These are phyloP conservation scores for Phenganax subtilis DNA, from an alignment of 92 coral and sea anemone species.

Conservation along the genomic window DNA sequence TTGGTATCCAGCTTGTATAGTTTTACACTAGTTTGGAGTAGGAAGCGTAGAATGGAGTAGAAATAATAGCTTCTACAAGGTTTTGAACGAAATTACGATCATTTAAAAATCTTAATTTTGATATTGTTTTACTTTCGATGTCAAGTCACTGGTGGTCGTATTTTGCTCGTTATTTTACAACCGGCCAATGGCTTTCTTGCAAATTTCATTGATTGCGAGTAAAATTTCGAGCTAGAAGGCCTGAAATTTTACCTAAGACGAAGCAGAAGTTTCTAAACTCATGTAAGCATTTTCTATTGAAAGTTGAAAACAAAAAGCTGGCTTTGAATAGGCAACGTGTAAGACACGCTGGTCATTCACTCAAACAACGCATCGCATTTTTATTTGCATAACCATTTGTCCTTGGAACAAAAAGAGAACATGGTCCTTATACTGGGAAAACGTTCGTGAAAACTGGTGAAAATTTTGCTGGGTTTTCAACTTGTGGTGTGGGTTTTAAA, in stretches of 20 bases:
- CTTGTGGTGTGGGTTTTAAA: conserved; percentile 5
- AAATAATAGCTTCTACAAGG: background rate
- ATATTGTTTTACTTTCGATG: conserved; percentile 3
- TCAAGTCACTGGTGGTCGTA: conserved; percentile 10
- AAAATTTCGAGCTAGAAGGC: background rate
- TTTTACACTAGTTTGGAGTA: background rate
- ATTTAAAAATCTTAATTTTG: background rate
- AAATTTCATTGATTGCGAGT: background rate
- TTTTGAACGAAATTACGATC: background rate
- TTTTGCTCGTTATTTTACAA: conserved; percentile 4
- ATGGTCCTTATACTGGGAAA: conserved; percentile 2
- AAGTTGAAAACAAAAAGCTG: conserved; percentile 21
- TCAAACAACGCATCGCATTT: background rate
- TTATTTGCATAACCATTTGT: conserved; percentile 24
- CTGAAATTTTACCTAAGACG: background rate
- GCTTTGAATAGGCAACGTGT: conserved; percentile 17
- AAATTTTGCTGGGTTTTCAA: background rate
- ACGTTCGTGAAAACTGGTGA: background rate
- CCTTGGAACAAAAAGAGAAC: conserved; percentile 4
- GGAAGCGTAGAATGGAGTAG: background rate
- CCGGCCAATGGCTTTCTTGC: background rate
- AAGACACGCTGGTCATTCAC: conserved; percentile 35
- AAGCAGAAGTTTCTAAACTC: conserved; percentile 3
- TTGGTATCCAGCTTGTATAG: background rate
- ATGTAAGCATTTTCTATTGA: conserved; percentile 12